Conservation (phyloP, 2,888 invertebrate species). For the Spialia ferax region DNA sequence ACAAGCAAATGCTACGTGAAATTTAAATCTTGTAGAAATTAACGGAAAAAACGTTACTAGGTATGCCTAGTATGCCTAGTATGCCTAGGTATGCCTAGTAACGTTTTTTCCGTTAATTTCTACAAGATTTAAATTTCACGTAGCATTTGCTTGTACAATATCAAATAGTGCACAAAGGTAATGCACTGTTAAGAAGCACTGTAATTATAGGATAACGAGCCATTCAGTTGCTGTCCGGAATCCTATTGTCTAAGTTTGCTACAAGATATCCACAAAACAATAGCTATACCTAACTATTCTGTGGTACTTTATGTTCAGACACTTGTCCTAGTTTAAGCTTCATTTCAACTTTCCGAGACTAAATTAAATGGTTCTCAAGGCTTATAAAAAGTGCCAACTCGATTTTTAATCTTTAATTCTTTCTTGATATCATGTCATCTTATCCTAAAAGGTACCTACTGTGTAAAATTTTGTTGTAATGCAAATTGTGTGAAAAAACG, state of each 20-base stretch:
- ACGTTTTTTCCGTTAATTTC: too few relatives aligned
- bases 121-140: too few relatives aligned
- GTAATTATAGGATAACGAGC: conserved; percentile 27
- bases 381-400: not conserved
- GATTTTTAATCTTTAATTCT: not conserved
- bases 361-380: not conserved
- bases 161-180: conserved; percentile 16
- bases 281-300: not conserved
- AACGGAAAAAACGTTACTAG: too few relatives aligned
- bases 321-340: conserved; percentile 12
- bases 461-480: too few relatives aligned
- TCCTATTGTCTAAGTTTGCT: conserved; percentile 28
- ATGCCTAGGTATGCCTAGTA: too few relatives aligned
- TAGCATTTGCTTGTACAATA: not conserved
- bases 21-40: too few relatives aligned
- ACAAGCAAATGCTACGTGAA: too few relatives aligned
- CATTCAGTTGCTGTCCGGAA: conserved; percentile 22
- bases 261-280: conserved; percentile 8
- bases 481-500: too few relatives aligned
- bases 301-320: not conserved
- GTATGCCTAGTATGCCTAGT: too few relatives aligned
- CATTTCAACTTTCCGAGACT: not conserved
- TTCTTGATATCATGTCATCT: too few relatives aligned
- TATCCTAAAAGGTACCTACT: too few relatives aligned
- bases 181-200: conserved; percentile 8